Conservation (phyloP, 2,797 vertebrate genomes). For the Crocodylus rhombifer region DNA sequence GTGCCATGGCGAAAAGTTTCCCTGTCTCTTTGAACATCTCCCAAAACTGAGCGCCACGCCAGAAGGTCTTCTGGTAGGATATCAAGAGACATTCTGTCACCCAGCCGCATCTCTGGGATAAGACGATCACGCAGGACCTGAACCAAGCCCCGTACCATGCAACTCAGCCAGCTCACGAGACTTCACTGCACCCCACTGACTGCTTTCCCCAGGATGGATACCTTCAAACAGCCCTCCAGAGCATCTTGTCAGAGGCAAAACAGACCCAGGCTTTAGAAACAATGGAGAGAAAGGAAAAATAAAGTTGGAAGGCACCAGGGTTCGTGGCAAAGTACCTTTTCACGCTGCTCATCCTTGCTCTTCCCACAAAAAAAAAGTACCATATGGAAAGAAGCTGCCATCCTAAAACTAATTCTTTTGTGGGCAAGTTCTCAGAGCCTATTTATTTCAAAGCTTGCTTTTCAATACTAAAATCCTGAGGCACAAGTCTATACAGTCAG, state of each 20-base stretch:
- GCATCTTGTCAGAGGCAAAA: accelerated
- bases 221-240: background rate
- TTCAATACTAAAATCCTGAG: too few species aligned
- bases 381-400: too few species aligned
- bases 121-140: background rate
- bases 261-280: accelerated
- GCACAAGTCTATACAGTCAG: too few species aligned
- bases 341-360: background rate
- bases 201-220: background rate
- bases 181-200: background rate
- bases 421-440: too few species aligned
- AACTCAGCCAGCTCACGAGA: constrained; percentile 19
- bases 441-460: too few species aligned
- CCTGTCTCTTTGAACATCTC: constrained; percentile 45
- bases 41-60: constrained; percentile 28
- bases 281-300: background rate
- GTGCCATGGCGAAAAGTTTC: background rate
- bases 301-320: too few species aligned
- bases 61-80: constrained; percentile 43
- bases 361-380: background rate
- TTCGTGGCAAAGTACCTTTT: too few species aligned
- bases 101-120: constrained; percentile 10
- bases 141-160: constrained; percentile 38
- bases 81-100: constrained; percentile 28
- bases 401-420: too few species aligned